phyloP scores from a whole-genome alignment of 2,113 vertebrate genomes.

The Andinoacara biseriatus region DNA sequence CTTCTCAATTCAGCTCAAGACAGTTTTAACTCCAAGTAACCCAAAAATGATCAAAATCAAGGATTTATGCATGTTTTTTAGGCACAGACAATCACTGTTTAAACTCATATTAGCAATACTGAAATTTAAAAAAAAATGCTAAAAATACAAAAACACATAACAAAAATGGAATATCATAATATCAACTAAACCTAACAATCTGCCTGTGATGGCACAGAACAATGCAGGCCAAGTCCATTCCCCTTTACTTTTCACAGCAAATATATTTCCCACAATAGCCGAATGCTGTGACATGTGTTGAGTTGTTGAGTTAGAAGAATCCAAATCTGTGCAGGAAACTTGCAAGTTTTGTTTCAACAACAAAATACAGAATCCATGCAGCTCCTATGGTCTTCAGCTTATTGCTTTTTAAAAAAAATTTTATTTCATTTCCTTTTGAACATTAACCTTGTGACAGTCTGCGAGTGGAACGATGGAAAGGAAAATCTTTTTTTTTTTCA shows the following conservation, averaged over 20 bases:
- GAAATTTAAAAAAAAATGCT: conserved; percentile 21
- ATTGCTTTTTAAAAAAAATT: background rate
- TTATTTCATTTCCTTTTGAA: conserved; percentile 26
- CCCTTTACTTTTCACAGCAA: conserved; percentile 68
- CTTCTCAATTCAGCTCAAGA: background rate
- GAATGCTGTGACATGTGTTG: background rate
- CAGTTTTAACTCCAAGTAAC: background rate
- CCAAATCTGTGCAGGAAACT: conserved; percentile 13
- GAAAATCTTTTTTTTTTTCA: conserved; percentile 47
- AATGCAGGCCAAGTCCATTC: conserved; percentile 30
- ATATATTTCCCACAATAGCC: conserved; percentile 12
- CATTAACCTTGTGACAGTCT: conserved; percentile 15
- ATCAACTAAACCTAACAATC: conserved; percentile 18
- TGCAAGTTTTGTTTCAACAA: conserved; percentile 5
- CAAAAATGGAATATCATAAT: conserved; percentile 38
- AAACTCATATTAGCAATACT: conserved; percentile 46
- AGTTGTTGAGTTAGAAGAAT: conserved; percentile 23
- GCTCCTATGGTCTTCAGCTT: conserved; percentile 12
- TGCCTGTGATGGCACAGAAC: conserved; percentile 30
- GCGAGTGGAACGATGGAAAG: conserved; percentile 21
- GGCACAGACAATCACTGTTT: conserved; percentile 6
- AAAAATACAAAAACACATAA: conserved; percentile 31
- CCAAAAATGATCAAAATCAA: background rate
- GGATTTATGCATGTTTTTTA: conserved; percentile 6
- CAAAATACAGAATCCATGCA: conserved; percentile 15